These are phyloP conservation scores for Mus pahari DNA, from an alignment of 2,113 vertebrate genomes.

Conservation along the genomic window DNA sequence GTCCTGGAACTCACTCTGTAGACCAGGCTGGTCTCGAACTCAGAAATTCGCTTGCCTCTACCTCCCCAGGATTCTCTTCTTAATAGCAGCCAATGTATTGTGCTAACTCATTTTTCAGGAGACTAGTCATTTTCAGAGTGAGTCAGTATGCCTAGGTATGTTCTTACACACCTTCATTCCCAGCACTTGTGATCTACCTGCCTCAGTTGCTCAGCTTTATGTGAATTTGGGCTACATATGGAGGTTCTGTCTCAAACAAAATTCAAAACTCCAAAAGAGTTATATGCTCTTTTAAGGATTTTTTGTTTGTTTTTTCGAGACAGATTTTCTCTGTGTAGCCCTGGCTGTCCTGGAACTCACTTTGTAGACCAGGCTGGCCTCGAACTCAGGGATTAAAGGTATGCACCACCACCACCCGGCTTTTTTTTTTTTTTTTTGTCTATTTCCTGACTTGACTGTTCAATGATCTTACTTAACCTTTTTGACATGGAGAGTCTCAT, in stretches of 20 bases:
- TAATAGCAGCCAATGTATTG: neutral
- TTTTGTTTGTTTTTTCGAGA: no score
- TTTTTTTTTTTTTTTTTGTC: no score
- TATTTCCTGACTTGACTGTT: neutral
- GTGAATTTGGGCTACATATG: neutral
- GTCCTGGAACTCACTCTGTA: no score
- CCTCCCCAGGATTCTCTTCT: neutral
- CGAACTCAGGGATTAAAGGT: no score
- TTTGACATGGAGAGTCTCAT: neutral
- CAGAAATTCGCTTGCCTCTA: no score
- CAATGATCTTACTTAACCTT: neutral
- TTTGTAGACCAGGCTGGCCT: no score
- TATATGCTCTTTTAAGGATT: neutral
- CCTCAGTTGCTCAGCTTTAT: neutral
- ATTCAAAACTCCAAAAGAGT: neutral
- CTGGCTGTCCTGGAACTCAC: no score
- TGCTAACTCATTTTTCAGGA: neutral
- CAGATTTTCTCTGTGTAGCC: no score
- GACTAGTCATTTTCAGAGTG: neutral
- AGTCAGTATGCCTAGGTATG: neutral
- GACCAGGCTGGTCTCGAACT: no score
- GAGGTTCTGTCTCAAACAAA: neutral
- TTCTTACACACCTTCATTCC: neutral
- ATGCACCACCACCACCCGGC: no score
- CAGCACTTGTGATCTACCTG: no score